A percentile compares a stretch with the other conserved stretches of the same genome.
phyloP scores from a whole-genome alignment of 2,797 vertebrate genomes.

The Pangasius mekongensis region DNA sequence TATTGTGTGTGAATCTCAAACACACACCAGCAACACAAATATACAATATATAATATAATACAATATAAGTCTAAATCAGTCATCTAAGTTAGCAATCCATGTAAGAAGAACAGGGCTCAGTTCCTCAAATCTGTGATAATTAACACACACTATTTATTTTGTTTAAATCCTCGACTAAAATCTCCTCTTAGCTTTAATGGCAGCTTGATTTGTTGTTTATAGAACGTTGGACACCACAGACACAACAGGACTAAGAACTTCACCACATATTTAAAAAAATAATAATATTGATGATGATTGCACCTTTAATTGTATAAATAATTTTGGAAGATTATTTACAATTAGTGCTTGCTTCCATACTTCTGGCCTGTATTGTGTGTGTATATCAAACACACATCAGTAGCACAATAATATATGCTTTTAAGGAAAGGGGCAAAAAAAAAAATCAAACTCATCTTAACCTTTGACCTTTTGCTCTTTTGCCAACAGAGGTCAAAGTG shows the following conservation, averaged over 20 bases:
- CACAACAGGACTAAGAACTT: background rate
- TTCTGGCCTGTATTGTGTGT: conserved; percentile 2
- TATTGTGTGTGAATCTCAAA: background rate
- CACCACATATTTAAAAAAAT: background rate
- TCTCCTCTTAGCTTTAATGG: background rate
- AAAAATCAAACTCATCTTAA: background rate
- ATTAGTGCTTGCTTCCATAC: conserved; percentile 8
- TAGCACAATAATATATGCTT: background rate
- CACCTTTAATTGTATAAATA: background rate
- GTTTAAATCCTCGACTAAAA: background rate
- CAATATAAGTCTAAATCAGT: background rate
- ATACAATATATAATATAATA: no score
- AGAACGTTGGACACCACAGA: background rate
- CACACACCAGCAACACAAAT: conserved; percentile 4
- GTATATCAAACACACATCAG: conserved; percentile 18
- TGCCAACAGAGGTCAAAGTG: conserved; percentile 58
- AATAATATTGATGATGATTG: background rate
- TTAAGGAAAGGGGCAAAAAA: background rate
- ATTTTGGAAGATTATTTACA: background rate
- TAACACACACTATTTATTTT: background rate
- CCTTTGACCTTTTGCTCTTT: conserved; percentile 60
- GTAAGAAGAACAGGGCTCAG: background rate
- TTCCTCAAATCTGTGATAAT: background rate
- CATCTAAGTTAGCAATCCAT: background rate
- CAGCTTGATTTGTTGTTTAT: background rate